Evolutionary conservation across 2,888 invertebrate genomes (phyloP).

Genomic region (Drosophila greeni): DNA sequence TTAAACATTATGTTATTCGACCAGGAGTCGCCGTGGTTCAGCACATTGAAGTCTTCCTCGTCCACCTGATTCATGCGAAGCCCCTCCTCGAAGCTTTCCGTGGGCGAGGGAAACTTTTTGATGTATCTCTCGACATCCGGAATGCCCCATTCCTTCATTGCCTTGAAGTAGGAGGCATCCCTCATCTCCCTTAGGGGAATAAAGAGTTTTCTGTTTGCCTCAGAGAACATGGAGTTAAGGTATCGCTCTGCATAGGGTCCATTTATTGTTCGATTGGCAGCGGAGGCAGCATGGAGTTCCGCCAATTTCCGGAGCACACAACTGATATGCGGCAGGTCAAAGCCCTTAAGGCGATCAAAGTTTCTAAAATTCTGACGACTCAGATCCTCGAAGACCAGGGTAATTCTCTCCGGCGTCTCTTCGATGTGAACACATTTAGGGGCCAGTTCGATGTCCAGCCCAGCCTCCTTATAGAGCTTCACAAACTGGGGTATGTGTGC

Average conservation of each 20-base stretch:
- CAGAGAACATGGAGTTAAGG: constrained; percentile 34
- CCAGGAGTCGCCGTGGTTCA: constrained; percentile 72
- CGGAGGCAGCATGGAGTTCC: constrained; percentile 73
- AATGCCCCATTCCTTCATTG: constrained; percentile 27
- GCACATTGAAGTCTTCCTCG: constrained; percentile 61
- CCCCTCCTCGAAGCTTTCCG: constrained; percentile 17
- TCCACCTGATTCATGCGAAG: constrained; percentile 30
- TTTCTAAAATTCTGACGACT: constrained; percentile 56
- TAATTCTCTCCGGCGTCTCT: constrained; percentile 66
- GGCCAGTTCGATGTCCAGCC: constrained; percentile 54
- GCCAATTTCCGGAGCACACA: constrained; percentile 65
- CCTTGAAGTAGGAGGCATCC: constrained; percentile 14
- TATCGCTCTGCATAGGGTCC: constrained; percentile 51
- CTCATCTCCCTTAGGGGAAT: constrained; percentile 12
- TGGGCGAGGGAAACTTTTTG: not conserved
- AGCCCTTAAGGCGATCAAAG: constrained; percentile 66
- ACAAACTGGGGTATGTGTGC: constrained; percentile 64
- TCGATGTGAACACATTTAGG: constrained; percentile 62
- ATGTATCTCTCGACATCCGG: constrained; percentile 15
- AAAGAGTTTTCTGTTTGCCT: not conserved
- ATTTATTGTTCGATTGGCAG: constrained; percentile 54
- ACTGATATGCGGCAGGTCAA: constrained; percentile 63
- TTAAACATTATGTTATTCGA: constrained; percentile 73
- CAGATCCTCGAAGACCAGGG: constrained; percentile 70
- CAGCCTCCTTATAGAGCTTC: constrained; percentile 60